Base-by-base conservation (phyloP, 2,797 vertebrate species). In the Cirrhinus molitorella region DNA sequence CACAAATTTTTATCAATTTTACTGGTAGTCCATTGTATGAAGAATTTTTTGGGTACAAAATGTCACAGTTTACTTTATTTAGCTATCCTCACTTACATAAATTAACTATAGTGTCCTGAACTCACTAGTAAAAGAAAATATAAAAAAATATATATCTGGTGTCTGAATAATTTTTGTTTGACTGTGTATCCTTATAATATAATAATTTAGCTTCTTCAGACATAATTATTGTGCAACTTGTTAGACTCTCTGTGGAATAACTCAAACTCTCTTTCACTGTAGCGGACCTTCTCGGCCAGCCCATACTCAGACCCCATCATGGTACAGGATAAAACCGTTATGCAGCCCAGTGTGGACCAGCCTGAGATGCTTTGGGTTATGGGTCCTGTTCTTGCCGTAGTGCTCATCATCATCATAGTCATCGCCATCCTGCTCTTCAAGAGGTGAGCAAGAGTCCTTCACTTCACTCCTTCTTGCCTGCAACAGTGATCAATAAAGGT, bases 351-450 rank as follows among this genome's bases (percentile, higher is more conserved):
- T 55, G 93, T 95, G 85, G 98, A 99, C 81, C 96, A 98, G 31
- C 96, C 98, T 0, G 98, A 99, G 91, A 99, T 99, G 98, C 88
- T 99, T 89, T 99, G 98, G 98, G 98, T 99, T 90, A 98, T 99
- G 93, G 98, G 98, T 40, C 98, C 98, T 0, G 98, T 99, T 87
- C 90, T 99, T 90, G 98, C 98, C 0, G 98, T 99, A 90, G 95
- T 99, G 88, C 93, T 99, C 83, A 99, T 99, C 91, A 96, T 99
- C 92, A 96, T 97, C 93, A 98, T 99, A 25, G 98, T 99, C 93
- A 99, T 99, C 77, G 96, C 97, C 89, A 99, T 99, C 89, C 96
- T 99, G 77, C 95, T 99, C 79, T 98, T 99, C 87, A 99, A 99
- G 93, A 99, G 98, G 98, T 99, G 92, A 97, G 96, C 57, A 55